Base-by-base conservation (phyloP, 2,113 vertebrate genomes). In the Hystrix brachyura region DNA sequence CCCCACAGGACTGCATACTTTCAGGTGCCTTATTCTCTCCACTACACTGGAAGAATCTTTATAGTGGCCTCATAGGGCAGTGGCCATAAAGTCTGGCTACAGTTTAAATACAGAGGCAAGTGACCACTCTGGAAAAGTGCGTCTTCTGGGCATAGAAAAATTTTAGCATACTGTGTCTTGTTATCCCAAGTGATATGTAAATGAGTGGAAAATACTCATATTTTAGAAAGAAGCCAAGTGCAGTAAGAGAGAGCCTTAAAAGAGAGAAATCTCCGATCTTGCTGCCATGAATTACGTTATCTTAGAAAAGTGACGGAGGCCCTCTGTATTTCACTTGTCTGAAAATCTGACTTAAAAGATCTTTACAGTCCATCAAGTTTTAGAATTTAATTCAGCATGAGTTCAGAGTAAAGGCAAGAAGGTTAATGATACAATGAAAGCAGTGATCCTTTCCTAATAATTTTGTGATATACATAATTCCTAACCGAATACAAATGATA, bases 401-500 rank as follows among this genome's bases (percentile, higher is more conserved):
- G 21, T 53, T 90, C 48, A 91, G 71, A 83, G 21, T 62, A 76
- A 85, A 93, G 32, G 19, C 86, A 93, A 81, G 17, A 23, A 97
- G 51, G 12, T 32, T 65, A 69, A 71, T 79, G 53, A 65, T 11
- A n/a, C 13, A 72, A 48, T 90, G 19, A 78, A 7, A 62, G 11
- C 15, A 21, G 21, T 81, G 14, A 90, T 55, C 1, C 69, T 79
- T 81, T 46, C 64, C 32, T 93, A 51, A 62, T 32, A 81, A 69
- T 51, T 76, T 65, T 67, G 9, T 57, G 48, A n/a, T 34, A 48
- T 43, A 9, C 43, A 57, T 34, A 79, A 78, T 10, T 85, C 8
- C 13, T 34, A 85, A 90, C 48, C 55, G 74, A 92, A 67, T 51
- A 83, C 60, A 92, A 82, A 53, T 53, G 46, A 48, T 64, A 87